Conservation (phyloP, 2,797 vertebrate genomes). For the Perodicticus potto region DNA sequence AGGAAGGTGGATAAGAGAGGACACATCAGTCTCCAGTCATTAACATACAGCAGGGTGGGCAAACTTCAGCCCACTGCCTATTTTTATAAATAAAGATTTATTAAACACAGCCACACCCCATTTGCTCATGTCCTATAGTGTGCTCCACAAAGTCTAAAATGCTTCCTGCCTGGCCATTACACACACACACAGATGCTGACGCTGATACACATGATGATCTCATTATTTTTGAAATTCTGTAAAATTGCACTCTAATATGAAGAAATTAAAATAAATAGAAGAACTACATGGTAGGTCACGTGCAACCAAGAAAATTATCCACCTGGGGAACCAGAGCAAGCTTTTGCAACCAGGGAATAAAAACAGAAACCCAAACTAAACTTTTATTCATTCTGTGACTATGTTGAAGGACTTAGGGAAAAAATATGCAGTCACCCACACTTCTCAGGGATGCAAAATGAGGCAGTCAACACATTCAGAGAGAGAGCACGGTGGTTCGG, state of each 20-base stretch:
- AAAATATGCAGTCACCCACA: not conserved
- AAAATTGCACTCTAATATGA: not conserved
- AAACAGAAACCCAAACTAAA: not conserved
- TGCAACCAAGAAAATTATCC: not conserved
- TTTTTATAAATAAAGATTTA: not conserved
- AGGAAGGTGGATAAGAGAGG: not conserved
- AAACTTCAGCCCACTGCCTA: not conserved
- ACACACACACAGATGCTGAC: not conserved
- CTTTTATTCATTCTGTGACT: not conserved
- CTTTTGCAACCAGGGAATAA: conserved; percentile 2
- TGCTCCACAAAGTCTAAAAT: not conserved
- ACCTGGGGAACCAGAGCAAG: not conserved
- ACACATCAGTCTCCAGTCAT: not conserved
- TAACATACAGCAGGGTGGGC: not conserved
- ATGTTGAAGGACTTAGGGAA: not conserved
- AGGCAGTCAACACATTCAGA: not conserved
- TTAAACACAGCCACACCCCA: not conserved
- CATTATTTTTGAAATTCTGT: not conserved
- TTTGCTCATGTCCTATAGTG: not conserved
- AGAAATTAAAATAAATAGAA: conserved; percentile 25
- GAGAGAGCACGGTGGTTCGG: not conserved
- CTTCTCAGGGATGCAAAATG: not conserved
- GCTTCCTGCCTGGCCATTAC: not conserved
- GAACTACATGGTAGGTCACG: not conserved
- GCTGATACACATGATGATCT: not conserved